A percentile compares a stretch with the other conserved stretches of the same genome.
phyloP scores from a whole-genome alignment of 2,888 invertebrate species.

The Toxonevra muliebris region DNA sequence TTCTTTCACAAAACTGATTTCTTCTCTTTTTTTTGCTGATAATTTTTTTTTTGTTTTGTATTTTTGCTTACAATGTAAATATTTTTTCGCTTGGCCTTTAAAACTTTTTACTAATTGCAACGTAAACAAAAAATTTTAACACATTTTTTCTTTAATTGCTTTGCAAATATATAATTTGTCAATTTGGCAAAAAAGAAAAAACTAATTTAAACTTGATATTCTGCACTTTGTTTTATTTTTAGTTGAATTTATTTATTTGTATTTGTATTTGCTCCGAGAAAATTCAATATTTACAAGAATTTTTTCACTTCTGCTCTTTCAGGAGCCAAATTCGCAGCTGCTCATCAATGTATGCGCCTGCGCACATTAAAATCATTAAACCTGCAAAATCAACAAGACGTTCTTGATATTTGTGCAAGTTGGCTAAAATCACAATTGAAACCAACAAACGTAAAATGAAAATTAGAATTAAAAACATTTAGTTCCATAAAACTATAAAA shows the following conservation, averaged over 20 bases:
- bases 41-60: constrained; percentile 1
- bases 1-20: background rate
- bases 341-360: constrained; percentile 31
- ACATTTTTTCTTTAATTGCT: background rate
- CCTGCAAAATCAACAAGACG: constrained; percentile 23
- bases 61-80: background rate
- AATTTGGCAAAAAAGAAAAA: no score
- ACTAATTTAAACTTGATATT: background rate
- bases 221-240: background rate
- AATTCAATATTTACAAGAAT: background rate
- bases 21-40: constrained; percentile 4
- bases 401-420: constrained; percentile 28
- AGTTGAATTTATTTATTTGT: background rate
- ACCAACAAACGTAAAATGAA: constrained; percentile 30
- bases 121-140: background rate
- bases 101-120: background rate
- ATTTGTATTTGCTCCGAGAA: background rate
- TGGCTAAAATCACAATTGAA: constrained; percentile 34
- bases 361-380: constrained; percentile 29
- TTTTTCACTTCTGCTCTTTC: background rate
- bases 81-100: constrained; percentile 4
- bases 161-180: background rate
- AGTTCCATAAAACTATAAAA: background rate
- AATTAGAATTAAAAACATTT: constrained; percentile 20
- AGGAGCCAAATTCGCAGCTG: constrained; percentile 29